Conservation (phyloP, 2,888 invertebrate species). For the Spilarctia lutea region DNA sequence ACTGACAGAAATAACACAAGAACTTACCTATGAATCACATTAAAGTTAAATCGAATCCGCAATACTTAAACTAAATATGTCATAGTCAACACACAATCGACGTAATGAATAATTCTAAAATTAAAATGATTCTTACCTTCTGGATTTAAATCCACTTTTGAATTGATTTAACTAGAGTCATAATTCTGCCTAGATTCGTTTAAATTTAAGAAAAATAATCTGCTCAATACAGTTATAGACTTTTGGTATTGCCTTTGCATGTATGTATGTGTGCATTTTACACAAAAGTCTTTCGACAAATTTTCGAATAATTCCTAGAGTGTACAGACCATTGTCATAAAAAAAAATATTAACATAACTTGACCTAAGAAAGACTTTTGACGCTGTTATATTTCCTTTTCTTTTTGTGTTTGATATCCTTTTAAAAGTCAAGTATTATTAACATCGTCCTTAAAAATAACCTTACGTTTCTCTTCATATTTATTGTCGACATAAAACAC, state of each 20-base stretch:
- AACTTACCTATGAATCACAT: neutral
- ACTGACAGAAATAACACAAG: neutral
- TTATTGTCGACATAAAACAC: conserved; percentile 14
- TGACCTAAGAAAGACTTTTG: no score
- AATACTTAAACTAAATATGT: neutral
- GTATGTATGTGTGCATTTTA: no score
- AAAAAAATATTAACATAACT: no score
- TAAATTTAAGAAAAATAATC: no score
- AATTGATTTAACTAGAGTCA: neutral
- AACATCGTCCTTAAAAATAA: conserved; percentile 12
- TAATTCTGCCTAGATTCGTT: no score
- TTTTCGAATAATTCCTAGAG: no score
- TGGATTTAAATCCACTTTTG: neutral
- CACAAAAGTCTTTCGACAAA: no score
- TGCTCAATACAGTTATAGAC: no score
- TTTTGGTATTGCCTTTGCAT: no score
- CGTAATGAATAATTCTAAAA: neutral
- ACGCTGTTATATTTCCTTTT: neutral
- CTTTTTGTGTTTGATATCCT: neutral
- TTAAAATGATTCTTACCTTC: neutral
- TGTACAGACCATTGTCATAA: no score
- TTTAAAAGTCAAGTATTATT: neutral
- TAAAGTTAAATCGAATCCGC: neutral
- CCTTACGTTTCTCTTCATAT: conserved; percentile 14
- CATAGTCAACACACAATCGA: neutral